These are phyloP conservation scores for Varanus komodoensis DNA, from an alignment of 2,113 vertebrate species.

Conservation along the genomic window DNA sequence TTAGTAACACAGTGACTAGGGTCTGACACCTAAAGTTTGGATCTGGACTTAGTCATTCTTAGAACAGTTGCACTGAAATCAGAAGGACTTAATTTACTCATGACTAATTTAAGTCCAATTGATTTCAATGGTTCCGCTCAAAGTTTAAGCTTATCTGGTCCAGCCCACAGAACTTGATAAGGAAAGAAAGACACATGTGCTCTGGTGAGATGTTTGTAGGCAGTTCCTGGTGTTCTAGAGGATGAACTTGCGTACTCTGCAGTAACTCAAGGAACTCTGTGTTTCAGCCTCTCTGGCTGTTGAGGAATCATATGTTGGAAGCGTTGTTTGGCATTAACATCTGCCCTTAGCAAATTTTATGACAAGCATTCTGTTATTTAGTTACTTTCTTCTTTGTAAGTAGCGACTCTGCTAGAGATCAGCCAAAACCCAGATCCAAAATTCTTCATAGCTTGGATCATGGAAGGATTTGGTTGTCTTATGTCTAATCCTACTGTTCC, in stretches of 20 bases:
- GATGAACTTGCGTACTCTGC: not conserved
- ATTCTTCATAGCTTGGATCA: slow-evolving; percentile 27
- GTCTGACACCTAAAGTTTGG: not conserved
- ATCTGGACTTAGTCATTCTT: not conserved
- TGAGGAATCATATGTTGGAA: not conserved
- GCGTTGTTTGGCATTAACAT: not conserved
- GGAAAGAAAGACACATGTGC: not conserved
- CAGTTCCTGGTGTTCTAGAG: not conserved
- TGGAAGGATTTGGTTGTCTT: slow-evolving; percentile 44
- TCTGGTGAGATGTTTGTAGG: not conserved
- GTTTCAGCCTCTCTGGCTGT: not conserved
- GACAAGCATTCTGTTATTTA: not conserved
- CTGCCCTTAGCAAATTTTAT: not conserved
- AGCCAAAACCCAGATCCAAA: slow-evolving; percentile 21
- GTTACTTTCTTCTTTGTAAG: not conserved
- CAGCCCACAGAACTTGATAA: not conserved
- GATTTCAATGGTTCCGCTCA: not conserved
- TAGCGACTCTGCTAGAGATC: slow-evolving; percentile 10
- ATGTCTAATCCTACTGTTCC: slow-evolving; percentile 13
- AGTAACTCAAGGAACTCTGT: not conserved
- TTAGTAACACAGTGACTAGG: not conserved
- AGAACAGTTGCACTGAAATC: not conserved
- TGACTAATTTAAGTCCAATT: not conserved
- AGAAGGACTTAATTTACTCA: not conserved
- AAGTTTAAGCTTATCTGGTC: not conserved